Conservation (phyloP, 2,113 vertebrate species). For the Cettia cetti region DNA sequence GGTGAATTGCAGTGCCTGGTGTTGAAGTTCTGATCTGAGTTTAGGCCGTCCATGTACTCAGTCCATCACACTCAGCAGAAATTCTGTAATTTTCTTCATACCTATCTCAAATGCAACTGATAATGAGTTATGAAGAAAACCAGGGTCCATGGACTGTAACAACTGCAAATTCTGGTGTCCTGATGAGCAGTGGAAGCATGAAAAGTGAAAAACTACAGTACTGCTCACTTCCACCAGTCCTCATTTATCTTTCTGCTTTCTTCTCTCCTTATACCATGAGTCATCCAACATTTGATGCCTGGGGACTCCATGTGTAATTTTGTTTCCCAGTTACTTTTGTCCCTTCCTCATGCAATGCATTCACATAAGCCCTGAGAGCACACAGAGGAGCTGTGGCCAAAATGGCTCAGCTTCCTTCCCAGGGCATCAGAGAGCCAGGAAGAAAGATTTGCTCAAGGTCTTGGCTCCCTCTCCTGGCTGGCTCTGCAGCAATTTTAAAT, state of each 20-base stretch:
- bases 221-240: not conserved
- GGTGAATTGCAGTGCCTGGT: not conserved
- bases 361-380: not conserved
- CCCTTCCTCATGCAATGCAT: not conserved
- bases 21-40: not conserved
- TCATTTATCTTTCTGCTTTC: not conserved
- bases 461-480: conserved; percentile 73
- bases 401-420: conserved; percentile 57
- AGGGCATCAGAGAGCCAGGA: not conserved
- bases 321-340: not conserved
- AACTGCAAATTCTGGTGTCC: not conserved
- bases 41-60: not conserved
- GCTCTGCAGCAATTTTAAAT: not conserved
- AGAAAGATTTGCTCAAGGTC: conserved; percentile 48
- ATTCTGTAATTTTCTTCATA: not conserved
- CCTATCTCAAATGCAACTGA: not conserved
- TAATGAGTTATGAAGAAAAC: not conserved
- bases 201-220: not conserved
- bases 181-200: not conserved
- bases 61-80: not conserved
- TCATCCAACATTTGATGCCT: not conserved
- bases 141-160: not conserved
- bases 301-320: not conserved
- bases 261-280: not conserved
- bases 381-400: not conserved